Evolutionary conservation across 2,113 vertebrate species (phyloP), one percentile per base, ranked within the genome.

Genomic region (Halichoerus grypus): DNA sequence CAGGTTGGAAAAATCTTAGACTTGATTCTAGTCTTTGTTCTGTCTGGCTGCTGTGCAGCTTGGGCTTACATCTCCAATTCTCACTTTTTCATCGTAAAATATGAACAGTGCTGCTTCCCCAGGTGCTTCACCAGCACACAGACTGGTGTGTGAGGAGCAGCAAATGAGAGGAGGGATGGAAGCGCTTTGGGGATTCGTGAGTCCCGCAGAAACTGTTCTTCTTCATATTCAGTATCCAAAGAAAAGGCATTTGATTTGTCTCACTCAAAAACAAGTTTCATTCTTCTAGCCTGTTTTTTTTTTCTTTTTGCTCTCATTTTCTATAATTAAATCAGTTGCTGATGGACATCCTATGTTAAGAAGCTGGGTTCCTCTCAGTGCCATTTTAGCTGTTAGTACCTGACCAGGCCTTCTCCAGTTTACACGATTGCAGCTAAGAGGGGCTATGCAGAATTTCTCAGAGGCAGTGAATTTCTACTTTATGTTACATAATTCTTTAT

Each of bases 191-290:
- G 53, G 61, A 53, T 26, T 18, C 26, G 18, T 2, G 57, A 82
- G 19, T 42, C 31, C 36, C 49, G 9, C 49, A 24, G 51, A 76
- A 81, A 36, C 36, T 42, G 1, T 49, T 51, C 7, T 93, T 76
- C 31, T 76, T 77, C 39, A 5, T 71, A 9, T 26, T 53, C 14
- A 63, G 14, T 67, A 67, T 93, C 55, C 59, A 33, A 53, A 86
- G 49, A 94, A 61, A 88, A 91, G 36, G 42, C 84, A 67, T 92
- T 85, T 15, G 22, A 55, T 88, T 80, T 65, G 33, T 91, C 91
- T 94, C 33, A 80, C 53, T 76, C 21, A 42, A 22, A 83, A 94
- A 49, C 65, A 92, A 63, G 85, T 74, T 76, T 76, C 24, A 88
- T 53, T 90, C 19, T 86, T 82, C 39, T 53, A 53, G 51, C 61